A percentile compares a stretch with the other conserved stretches of the same genome.
These are phyloP conservation scores for Calyptommatus sinebrachiatus DNA, from an alignment of 2,113 vertebrate species.

Conservation along the genomic window DNA sequence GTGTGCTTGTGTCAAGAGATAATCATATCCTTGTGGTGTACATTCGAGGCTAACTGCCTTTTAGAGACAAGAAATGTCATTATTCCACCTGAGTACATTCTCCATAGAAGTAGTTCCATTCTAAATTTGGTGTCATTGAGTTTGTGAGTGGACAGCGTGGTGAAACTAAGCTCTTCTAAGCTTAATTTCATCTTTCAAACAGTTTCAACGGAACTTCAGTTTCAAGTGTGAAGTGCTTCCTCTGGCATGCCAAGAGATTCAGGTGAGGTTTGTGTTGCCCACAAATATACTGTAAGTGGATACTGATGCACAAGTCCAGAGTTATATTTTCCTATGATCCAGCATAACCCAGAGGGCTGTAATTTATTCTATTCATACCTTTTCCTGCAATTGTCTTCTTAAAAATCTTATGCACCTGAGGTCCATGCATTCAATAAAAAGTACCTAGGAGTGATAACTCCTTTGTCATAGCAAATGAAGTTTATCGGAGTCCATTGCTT, in stretches of 20 bases:
- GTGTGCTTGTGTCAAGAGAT: slow-evolving; percentile 41
- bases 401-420: too few relatives aligned
- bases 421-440: too few relatives aligned
- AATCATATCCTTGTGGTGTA: slow-evolving; percentile 45
- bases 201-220: slow-evolving; percentile 42
- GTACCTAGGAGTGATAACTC: too few relatives aligned
- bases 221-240: slow-evolving; percentile 46
- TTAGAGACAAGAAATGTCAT: slow-evolving; percentile 45
- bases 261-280: slow-evolving; percentile 34
- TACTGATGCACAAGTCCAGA: too few relatives aligned
- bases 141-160: slow-evolving; percentile 49
- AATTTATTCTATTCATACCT: too few relatives aligned
- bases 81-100: slow-evolving; percentile 34
- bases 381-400: too few relatives aligned
- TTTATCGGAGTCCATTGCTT: too few relatives aligned
- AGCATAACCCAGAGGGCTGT: too few relatives aligned
- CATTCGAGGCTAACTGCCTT: slow-evolving; percentile 44
- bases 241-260: slow-evolving; percentile 23
- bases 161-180: slow-evolving; percentile 51
- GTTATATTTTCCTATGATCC: too few relatives aligned
- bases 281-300: slow-evolving; percentile 23
- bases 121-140: slow-evolving; percentile 44
- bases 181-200: slow-evolving; percentile 35
- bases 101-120: slow-evolving; percentile 41
- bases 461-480: too few relatives aligned